Evolutionary conservation across 2,797 vertebrate species (phyloP).

Genomic region (Sebastes glaucus): DNA sequence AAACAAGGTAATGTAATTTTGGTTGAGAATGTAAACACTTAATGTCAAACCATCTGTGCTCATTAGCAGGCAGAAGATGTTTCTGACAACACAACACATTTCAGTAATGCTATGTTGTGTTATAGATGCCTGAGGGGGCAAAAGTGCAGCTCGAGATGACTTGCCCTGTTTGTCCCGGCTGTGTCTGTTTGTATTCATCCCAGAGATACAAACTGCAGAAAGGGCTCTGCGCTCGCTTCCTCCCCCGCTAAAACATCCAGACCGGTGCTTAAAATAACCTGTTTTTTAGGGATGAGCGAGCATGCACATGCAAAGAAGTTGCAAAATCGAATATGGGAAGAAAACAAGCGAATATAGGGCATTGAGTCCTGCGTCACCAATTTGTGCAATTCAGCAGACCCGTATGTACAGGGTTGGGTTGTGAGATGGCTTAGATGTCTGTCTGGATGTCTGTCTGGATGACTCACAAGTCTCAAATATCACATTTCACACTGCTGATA

Average conservation of each 20-base stretch:
- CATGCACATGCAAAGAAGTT: conserved; percentile 24
- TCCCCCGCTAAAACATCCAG: conserved; percentile 32
- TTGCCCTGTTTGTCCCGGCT: conserved; percentile 39
- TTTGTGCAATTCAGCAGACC: conserved; percentile 39
- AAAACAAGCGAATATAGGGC: conserved; percentile 35
- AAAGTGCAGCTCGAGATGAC: conserved; percentile 25
- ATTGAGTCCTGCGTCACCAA: conserved; percentile 13
- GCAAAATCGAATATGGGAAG: conserved; percentile 27
- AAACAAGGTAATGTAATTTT: neutral
- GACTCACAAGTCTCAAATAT: conserved; percentile 35
- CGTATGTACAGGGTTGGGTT: neutral
- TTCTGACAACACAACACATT: conserved; percentile 13
- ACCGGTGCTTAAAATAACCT: conserved; percentile 49
- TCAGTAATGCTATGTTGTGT: conserved; percentile 9
- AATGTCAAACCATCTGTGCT: neutral
- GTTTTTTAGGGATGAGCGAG: conserved; percentile 15
- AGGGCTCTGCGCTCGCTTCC: conserved; percentile 4
- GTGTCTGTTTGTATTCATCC: conserved; percentile 50
- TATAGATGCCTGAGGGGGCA: conserved; percentile 1
- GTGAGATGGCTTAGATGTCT: conserved; percentile 15
- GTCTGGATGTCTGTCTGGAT: conserved; percentile 13
- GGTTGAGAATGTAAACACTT: neutral
- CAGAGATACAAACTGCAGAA: conserved; percentile 9
- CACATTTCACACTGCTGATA: neutral
- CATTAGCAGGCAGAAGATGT: neutral